Base-by-base conservation (phyloP, 1,140 invertebrate genomes). In the Notospermus geniculatus region DNA sequence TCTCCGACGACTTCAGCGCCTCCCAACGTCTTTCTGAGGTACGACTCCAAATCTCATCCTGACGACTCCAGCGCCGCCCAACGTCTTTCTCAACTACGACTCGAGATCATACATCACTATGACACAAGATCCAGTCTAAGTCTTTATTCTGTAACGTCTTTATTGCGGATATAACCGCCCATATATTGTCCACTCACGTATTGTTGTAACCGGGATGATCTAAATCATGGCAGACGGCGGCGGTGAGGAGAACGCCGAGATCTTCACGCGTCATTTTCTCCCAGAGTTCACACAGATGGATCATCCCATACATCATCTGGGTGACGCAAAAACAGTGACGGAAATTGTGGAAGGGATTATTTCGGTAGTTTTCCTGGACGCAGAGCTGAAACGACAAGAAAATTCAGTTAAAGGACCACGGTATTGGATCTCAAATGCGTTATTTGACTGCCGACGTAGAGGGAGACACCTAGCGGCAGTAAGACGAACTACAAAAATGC, bases 311-410 rank as follows among this genome's bases (percentile, higher is more conserved):
- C 83, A 92, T 91, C 91, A 93, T 93, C 84, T 93, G 91, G 45
- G 91, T 87, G 53, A 93, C 91, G 82, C 90, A 92, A 81, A 93
- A 93, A 74, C 90, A 91, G 75, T 93, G 91, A 53, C 90, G 85
- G 80, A 93, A 93, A 83, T 93, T 93, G 77, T 93, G 91, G 82
- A 93, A 93, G 50, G 91, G 91, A 72, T 92, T 91, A 80, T 91
- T 90, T 79, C 91, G 90, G 83, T 93, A 93, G 80, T 92, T 91
- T 76, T 91, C 90, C 76, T 92, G 91, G 39, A 92, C 90, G 63
- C 78, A 80, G 19, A 80, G 68, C 78, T 80, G 63, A 11, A 27
- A 55, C 19, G 29, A 28, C 11, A n/a, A 7, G 54, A 4, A 50
- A n/a, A 27, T 50, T 27, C 5, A 50, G 9, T 19, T 50, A n/a